These are phyloP conservation scores for Palythoa grandiflora DNA, from an alignment of 92 coral and sea anemone species.

Conservation along the genomic window DNA sequence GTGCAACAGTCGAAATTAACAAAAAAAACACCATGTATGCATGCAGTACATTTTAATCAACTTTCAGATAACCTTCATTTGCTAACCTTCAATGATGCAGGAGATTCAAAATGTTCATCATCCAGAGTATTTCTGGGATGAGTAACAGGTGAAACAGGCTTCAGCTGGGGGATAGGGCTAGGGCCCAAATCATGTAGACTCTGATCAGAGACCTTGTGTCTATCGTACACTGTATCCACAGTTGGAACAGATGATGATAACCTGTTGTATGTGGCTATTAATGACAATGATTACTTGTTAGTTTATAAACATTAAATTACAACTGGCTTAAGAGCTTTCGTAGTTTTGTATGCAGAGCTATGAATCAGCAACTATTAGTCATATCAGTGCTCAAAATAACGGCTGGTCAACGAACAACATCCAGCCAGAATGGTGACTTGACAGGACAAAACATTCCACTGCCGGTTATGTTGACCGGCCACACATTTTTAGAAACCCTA, in stretches of 20 bases:
- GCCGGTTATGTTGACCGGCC: background rate
- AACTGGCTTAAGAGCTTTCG: background rate
- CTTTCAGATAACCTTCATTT: background rate
- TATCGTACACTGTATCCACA: constrained; percentile 72
- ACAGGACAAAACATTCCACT: background rate
- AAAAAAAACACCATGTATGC: background rate
- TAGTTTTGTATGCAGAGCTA: no score
- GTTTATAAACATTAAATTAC: background rate
- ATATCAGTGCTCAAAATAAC: background rate
- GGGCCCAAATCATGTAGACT: constrained; percentile 71
- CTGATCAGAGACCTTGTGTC: constrained; percentile 41
- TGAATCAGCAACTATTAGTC: no score
- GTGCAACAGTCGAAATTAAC: background rate
- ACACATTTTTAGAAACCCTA: background rate
- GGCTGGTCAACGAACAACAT: background rate
- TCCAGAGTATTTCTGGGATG: constrained; percentile 64
- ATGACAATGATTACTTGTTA: background rate
- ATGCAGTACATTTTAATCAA: background rate
- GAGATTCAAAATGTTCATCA: constrained; percentile 77
- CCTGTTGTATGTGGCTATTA: constrained; percentile 81
- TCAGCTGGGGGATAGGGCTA: constrained; percentile 66
- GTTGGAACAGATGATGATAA: constrained; percentile 82
- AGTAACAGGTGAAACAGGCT: constrained; percentile 74
- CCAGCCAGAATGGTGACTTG: background rate
- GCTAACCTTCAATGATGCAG: constrained; percentile 67